These are phyloP conservation scores for Lasioglossum lativentre DNA, from an alignment of 2,888 invertebrate genomes.

Conservation along the genomic window DNA sequence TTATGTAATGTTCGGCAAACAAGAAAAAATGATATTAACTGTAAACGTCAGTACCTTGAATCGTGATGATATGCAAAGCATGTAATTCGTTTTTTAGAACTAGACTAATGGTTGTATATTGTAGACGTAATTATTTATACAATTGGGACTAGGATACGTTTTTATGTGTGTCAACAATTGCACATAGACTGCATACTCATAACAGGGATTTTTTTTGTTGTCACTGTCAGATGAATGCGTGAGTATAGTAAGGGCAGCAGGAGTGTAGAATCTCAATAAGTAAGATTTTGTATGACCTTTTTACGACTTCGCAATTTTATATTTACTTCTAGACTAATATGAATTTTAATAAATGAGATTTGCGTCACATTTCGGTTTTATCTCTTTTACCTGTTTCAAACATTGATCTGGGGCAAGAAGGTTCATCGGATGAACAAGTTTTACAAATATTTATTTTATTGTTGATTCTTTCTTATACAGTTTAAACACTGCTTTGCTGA, in stretches of 20 bases:
- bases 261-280: conserved; percentile 59
- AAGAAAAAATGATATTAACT: conserved; percentile 55
- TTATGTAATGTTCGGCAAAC: conserved; percentile 64
- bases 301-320: conserved; percentile 81
- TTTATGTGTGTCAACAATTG: conserved; percentile 49
- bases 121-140: conserved; percentile 59
- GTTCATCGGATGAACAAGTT: background rate
- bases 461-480: conserved; percentile 67
- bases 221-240: conserved; percentile 33
- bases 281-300: conserved; percentile 74
- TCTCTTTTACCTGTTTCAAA: background rate
- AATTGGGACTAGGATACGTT: conserved; percentile 52
- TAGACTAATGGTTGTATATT: conserved; percentile 70
- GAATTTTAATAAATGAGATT: conserved; percentile 69
- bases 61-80: conserved; percentile 47
- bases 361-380: background rate
- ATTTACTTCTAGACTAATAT: conserved; percentile 84
- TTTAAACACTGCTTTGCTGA: conserved; percentile 88
- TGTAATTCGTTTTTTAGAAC: conserved; percentile 58
- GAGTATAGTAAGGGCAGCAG: conserved; percentile 36
- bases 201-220: conserved; percentile 49
- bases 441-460: conserved; percentile 15
- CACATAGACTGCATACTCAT: conserved; percentile 64
- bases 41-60: conserved; percentile 63
- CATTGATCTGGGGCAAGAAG: background rate